phyloP scores from a whole-genome alignment of 1,140 invertebrate species.

The Limonius californicus region DNA sequence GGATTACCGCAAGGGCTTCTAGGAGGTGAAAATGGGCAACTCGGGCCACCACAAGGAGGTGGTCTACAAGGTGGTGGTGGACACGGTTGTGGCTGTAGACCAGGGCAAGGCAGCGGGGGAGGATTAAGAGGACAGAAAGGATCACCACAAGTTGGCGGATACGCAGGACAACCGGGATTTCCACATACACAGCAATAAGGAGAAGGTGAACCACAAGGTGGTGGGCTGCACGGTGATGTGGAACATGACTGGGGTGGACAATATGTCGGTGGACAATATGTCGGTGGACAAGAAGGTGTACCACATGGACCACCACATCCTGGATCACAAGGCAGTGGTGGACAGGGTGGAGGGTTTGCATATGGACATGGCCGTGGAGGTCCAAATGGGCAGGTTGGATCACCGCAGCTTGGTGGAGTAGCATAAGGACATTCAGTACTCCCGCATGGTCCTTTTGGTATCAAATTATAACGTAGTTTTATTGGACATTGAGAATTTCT shows the following conservation, averaged over 20 bases:
- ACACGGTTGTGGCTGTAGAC: neutral
- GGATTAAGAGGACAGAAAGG: slow-evolving; percentile 1
- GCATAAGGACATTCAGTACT: slow-evolving; percentile 34
- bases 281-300: neutral
- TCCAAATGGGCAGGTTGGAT: slow-evolving; percentile 33
- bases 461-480: slow-evolving; percentile 8
- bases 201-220: neutral
- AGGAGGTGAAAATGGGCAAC: slow-evolving; percentile 15
- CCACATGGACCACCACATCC: neutral
- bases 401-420: slow-evolving; percentile 29
- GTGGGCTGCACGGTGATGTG: too few species aligned
- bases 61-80: neutral
- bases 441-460: slow-evolving; percentile 29
- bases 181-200: slow-evolving; percentile 23
- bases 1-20: slow-evolving; percentile 32
- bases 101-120: neutral
- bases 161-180: slow-evolving; percentile 31
- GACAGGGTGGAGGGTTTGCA: too few species aligned
- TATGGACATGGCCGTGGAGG: slow-evolving; percentile 22
- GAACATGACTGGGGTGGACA: slow-evolving; percentile 19
- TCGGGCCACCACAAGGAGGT: neutral
- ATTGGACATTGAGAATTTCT: slow-evolving; percentile 42
- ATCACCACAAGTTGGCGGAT: neutral
- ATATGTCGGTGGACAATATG: neutral
- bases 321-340: neutral